Evolutionary conservation across 2,888 invertebrate genomes (phyloP).

Genomic region (Ennomos fuscantarius): DNA sequence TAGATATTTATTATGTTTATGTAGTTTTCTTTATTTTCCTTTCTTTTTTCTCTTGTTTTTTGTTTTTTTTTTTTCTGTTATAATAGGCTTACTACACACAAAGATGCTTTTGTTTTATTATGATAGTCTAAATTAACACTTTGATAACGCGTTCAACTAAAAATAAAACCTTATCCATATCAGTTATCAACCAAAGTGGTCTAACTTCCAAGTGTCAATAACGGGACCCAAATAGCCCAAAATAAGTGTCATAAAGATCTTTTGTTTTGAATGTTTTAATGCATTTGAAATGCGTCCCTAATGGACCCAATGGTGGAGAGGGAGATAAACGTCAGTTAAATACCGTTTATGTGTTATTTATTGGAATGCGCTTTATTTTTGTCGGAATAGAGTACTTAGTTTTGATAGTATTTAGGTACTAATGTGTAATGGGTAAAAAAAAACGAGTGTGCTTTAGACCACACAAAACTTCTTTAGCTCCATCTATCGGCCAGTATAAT

Average conservation of each 20-base stretch:
- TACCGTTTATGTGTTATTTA: slow-evolving; percentile 27
- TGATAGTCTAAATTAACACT: too few relatives aligned
- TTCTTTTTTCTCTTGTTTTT: too few relatives aligned
- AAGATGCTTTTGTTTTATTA: too few relatives aligned
- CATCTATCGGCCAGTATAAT: too few relatives aligned
- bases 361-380: slow-evolving; percentile 18
- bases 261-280: slow-evolving; percentile 33
- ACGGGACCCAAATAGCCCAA: slow-evolving; percentile 12
- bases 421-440: slow-evolving; percentile 1
- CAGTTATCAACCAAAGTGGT: slow-evolving; percentile 8
- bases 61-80: too few relatives aligned
- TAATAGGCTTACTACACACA: too few relatives aligned
- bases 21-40: too few relatives aligned
- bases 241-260: slow-evolving; percentile 24
- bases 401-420: background rate
- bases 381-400: slow-evolving; percentile 8
- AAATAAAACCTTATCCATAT: background rate
- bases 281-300: slow-evolving; percentile 28
- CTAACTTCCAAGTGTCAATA: slow-evolving; percentile 13
- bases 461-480: too few relatives aligned
- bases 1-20: too few relatives aligned
- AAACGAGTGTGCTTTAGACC: background rate
- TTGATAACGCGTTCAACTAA: too few relatives aligned
- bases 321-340: slow-evolving; percentile 27
- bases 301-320: slow-evolving; percentile 20